phyloP scores from a whole-genome alignment of 1,140 invertebrate genomes.

The Ips typographus region DNA sequence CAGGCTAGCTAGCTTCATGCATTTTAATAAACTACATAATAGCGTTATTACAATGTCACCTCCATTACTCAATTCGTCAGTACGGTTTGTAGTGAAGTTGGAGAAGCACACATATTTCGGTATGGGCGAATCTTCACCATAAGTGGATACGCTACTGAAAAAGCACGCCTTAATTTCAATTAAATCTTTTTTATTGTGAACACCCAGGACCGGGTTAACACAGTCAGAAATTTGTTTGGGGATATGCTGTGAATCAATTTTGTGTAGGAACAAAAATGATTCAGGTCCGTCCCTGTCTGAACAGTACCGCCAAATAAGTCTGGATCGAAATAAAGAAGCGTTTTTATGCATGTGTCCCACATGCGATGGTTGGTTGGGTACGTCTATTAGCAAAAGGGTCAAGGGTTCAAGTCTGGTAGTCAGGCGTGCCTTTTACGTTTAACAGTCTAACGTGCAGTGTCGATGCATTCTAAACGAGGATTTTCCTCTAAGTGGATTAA shows the following conservation, averaged over 20 bases:
- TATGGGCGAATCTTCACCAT: slow-evolving; percentile 14
- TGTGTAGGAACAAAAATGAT: too few species aligned
- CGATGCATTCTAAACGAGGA: slow-evolving; percentile 35
- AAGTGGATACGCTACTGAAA: slow-evolving; percentile 24
- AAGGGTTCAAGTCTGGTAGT: slow-evolving; percentile 28
- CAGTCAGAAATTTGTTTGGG: not conserved
- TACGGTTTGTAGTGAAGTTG: too few species aligned
- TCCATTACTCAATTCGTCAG: too few species aligned
- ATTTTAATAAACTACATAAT: too few species aligned
- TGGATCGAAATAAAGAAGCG: slow-evolving; percentile 11
- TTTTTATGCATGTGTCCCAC: slow-evolving; percentile 13
- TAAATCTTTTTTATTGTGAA: slow-evolving; percentile 25
- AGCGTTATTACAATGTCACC: too few species aligned
- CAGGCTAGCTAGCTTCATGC: too few species aligned
- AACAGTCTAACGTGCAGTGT: slow-evolving; percentile 3
- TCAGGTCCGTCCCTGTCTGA: slow-evolving; percentile 3
- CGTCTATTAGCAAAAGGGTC: slow-evolving; percentile 24
- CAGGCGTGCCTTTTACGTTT: slow-evolving; percentile 10
- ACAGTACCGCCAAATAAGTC: not conserved
- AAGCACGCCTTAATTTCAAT: slow-evolving; percentile 34
- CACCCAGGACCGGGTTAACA: not conserved
- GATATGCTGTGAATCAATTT: not conserved
- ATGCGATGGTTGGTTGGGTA: slow-evolving; percentile 7
- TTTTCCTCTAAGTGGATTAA: too few species aligned
- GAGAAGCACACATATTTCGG: too few species aligned